Conservation (phyloP, 2,888 invertebrate species). For the Lamellibrachia columna region DNA sequence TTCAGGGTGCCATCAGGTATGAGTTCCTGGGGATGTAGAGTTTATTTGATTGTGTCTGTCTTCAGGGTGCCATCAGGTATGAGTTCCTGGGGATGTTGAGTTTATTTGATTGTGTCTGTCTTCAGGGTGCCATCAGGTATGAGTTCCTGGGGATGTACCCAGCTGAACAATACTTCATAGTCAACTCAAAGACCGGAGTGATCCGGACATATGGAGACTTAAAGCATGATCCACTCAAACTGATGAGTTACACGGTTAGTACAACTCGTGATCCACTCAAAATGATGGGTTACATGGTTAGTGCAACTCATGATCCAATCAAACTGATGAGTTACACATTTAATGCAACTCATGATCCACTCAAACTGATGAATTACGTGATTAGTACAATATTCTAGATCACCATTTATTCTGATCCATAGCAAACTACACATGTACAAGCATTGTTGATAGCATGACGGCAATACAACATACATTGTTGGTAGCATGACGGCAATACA, state of each 20-base stretch:
- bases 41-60: neutral
- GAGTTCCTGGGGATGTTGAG: slow-evolving; percentile 38
- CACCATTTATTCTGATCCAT: too few species aligned
- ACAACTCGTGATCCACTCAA: neutral
- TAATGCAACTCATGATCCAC: neutral
- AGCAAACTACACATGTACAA: too few species aligned
- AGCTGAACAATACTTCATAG: slow-evolving; percentile 50
- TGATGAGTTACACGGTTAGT: slow-evolving; percentile 48
- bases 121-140: slow-evolving; percentile 52
- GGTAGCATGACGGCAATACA: too few species aligned
- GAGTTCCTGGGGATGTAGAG: neutral
- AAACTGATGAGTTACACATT: neutral
- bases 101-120: neutral
- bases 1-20: too few species aligned
- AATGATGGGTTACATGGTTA: slow-evolving; percentile 35
- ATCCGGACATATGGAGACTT: slow-evolving; percentile 40
- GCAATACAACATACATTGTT: too few species aligned
- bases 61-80: slow-evolving; percentile 52
- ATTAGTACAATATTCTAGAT: slow-evolving; percentile 37
- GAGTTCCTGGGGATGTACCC: slow-evolving; percentile 52
- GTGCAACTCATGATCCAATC: slow-evolving; percentile 21
- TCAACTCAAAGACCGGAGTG: slow-evolving; percentile 43
- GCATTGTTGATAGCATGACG: too few species aligned
- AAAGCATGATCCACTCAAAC: slow-evolving; percentile 43
- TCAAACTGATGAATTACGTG: slow-evolving; percentile 42